These are phyloP conservation scores for Trinectes maculatus DNA, from an alignment of 2,113 vertebrate genomes.

Conservation along the genomic window DNA sequence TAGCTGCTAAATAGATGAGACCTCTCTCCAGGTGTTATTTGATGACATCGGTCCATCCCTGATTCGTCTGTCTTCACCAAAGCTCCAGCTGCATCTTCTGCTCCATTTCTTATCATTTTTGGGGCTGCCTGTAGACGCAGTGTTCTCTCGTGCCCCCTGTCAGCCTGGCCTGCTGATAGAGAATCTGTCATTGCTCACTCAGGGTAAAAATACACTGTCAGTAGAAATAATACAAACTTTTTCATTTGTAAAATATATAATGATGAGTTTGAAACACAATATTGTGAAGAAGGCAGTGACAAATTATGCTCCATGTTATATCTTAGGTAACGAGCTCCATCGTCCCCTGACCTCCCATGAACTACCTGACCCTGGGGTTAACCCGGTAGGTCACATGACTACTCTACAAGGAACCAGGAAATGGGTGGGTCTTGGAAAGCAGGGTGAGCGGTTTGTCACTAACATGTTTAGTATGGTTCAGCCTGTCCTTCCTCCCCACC, in stretches of 20 bases:
- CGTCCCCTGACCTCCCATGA: conserved; percentile 81
- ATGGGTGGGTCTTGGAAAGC: conserved; percentile 83
- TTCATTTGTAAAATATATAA: neutral
- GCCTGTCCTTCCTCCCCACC: conserved; percentile 79
- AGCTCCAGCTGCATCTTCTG: conserved; percentile 82
- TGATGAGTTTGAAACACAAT: neutral
- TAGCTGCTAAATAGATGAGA: no score
- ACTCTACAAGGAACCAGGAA: conserved; percentile 72
- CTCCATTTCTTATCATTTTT: conserved; percentile 90
- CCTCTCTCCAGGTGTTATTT: conserved; percentile 85
- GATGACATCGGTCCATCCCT: conserved; percentile 93
- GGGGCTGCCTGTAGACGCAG: conserved; percentile 84
- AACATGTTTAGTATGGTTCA: conserved; percentile 84
- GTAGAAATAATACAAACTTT: neutral
- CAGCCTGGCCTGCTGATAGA: conserved; percentile 86
- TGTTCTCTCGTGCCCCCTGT: conserved; percentile 68
- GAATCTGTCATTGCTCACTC: conserved; percentile 83
- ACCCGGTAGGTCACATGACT: conserved; percentile 85
- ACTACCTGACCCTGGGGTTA: conserved; percentile 79
- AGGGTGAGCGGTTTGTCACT: conserved; percentile 90
- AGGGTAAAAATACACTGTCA: conserved; percentile 48
- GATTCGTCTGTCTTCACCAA: conserved; percentile 82
- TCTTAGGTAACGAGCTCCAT: conserved; percentile 65
- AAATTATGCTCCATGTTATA: neutral
- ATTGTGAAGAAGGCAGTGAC: neutral